These are phyloP conservation scores for Ploceus nigricollis DNA, from an alignment of 2,113 vertebrate genomes.

Conservation along the genomic window DNA sequence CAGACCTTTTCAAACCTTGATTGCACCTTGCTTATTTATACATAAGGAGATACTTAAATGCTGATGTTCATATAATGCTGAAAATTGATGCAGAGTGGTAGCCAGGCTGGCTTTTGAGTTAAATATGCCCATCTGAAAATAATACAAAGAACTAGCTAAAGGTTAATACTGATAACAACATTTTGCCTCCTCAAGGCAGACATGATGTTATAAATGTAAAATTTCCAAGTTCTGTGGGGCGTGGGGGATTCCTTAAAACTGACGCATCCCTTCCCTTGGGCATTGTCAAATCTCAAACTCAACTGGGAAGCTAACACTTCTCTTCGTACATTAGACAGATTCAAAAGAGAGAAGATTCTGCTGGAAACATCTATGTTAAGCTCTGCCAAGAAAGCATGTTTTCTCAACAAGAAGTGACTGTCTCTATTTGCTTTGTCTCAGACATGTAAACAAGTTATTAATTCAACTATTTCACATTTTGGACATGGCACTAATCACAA, in stretches of 20 bases:
- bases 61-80: not conserved
- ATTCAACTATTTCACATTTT: not conserved
- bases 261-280: conserved; percentile 49
- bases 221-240: conserved; percentile 50
- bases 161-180: conserved; percentile 38
- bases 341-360: conserved; percentile 37
- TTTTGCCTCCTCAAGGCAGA: conserved; percentile 50
- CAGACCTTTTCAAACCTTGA: not conserved
- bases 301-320: conserved; percentile 23
- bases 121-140: conserved; percentile 6
- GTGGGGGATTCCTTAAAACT: conserved; percentile 63
- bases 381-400: conserved; percentile 17
- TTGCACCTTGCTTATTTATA: not conserved
- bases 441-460: conserved; percentile 32
- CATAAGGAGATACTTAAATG: not conserved
- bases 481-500: not conserved
- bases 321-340: not conserved
- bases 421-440: not conserved
- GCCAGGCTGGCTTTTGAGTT: not conserved
- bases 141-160: not conserved
- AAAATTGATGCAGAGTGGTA: not conserved
- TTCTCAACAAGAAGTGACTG: conserved; percentile 21
- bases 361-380: conserved; percentile 27
- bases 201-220: conserved; percentile 53
- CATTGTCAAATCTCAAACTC: conserved; percentile 36